phyloP scores from a whole-genome alignment of 2,113 vertebrate species.

The Pachyramphus minor region DNA sequence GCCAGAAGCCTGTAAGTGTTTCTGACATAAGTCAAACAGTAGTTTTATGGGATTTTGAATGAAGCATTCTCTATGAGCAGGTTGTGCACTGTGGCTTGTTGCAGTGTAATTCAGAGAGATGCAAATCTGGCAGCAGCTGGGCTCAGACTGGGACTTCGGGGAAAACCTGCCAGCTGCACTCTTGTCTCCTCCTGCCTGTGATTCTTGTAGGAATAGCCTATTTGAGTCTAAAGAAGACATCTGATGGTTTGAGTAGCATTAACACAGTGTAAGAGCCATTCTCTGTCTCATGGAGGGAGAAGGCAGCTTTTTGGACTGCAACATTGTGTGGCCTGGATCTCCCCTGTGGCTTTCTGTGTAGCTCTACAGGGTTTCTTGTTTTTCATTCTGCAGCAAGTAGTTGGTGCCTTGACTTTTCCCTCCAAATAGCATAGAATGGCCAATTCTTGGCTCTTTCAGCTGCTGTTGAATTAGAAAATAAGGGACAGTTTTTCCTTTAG shows the following conservation, averaged over 20 bases:
- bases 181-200: background rate
- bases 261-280: background rate
- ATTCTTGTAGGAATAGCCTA: background rate
- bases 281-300: background rate
- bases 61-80: background rate
- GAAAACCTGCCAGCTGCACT: background rate
- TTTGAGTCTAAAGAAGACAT: background rate
- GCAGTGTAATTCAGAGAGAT: background rate
- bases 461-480: background rate
- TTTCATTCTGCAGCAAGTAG: background rate
- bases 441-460: background rate
- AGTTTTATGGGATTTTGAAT: background rate
- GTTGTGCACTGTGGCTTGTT: background rate
- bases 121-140: background rate
- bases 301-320: background rate
- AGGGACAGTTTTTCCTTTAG: background rate
- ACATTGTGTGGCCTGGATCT: background rate
- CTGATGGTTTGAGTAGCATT: background rate
- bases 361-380: background rate
- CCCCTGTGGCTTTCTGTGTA: background rate
- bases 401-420: background rate
- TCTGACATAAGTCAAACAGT: background rate
- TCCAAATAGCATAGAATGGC: background rate
- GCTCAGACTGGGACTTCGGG: background rate
- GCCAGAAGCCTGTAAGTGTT: background rate